phyloP scores from a whole-genome alignment of 2,113 vertebrate species.

The Orthonyx spaldingii region DNA sequence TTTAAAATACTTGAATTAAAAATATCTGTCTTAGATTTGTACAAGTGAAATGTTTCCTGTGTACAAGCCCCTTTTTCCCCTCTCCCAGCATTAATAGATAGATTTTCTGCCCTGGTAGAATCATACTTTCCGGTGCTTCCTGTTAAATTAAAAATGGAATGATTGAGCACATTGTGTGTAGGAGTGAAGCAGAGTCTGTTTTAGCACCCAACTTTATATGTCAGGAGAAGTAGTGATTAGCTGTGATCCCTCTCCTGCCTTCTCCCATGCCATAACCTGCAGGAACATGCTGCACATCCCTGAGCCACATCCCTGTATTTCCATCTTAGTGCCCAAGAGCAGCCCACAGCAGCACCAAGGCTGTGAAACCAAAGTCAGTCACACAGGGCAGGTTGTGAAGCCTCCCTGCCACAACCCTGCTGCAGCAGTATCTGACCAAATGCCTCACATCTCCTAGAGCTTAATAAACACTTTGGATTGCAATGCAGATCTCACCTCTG shows the following conservation, averaged over 20 bases:
- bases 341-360: not conserved
- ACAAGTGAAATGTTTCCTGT: not conserved
- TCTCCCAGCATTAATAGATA: not conserved
- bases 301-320: not conserved
- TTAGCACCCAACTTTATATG: not conserved
- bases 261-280: not conserved
- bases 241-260: not conserved
- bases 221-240: not conserved
- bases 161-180: constrained; percentile 28
- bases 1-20: not conserved
- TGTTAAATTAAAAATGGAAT: not conserved
- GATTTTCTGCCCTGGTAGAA: not conserved
- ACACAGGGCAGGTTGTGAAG: not conserved
- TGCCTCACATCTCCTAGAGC: not conserved
- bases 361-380: not conserved
- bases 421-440: not conserved
- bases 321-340: not conserved
- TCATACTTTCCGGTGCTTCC: not conserved
- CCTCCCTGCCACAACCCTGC: not conserved
- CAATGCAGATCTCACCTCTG: not conserved
- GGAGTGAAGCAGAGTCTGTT: constrained; percentile 7
- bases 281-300: not conserved
- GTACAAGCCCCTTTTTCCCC: not conserved
- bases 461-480: not conserved
- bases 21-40: not conserved